phyloP scores from a whole-genome alignment of 2,113 vertebrate species.

The Piaya cayana region DNA sequence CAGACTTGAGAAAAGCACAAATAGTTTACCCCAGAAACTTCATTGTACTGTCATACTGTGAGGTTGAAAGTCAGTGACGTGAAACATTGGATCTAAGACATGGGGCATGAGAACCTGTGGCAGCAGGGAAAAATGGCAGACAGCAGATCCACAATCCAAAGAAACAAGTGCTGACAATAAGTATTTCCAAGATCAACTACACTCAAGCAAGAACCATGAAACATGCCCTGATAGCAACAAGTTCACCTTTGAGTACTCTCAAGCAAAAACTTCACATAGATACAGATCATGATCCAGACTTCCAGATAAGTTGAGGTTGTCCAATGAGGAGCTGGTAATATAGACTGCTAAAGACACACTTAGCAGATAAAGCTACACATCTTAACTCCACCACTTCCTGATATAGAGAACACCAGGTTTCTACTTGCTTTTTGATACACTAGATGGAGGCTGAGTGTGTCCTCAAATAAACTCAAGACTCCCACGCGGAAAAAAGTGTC shows the following conservation, averaged over 20 bases:
- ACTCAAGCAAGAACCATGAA: neutral
- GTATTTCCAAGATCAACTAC: neutral
- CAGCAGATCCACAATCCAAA: neutral
- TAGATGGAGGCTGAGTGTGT: neutral
- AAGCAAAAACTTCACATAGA: neutral
- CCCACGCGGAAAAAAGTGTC: neutral
- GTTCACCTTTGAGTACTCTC: neutral
- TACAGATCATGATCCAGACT: neutral
- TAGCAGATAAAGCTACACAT: neutral
- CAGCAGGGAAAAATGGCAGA: neutral
- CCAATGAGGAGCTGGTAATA: neutral
- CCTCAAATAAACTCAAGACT: neutral
- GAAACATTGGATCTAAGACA: neutral
- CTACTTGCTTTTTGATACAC: neutral
- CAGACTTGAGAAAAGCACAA: neutral
- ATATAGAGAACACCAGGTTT: neutral
- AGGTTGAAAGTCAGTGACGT: neutral
- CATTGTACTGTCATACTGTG: neutral
- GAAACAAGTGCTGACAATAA: neutral
- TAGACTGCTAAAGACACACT: neutral
- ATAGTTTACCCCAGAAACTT: neutral
- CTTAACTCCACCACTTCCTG: neutral
- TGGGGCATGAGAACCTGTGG: neutral
- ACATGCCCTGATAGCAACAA: neutral
- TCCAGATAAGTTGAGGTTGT: neutral